phyloP scores from a whole-genome alignment of 2,113 vertebrate genomes.

The Chloroceryle aenea region DNA sequence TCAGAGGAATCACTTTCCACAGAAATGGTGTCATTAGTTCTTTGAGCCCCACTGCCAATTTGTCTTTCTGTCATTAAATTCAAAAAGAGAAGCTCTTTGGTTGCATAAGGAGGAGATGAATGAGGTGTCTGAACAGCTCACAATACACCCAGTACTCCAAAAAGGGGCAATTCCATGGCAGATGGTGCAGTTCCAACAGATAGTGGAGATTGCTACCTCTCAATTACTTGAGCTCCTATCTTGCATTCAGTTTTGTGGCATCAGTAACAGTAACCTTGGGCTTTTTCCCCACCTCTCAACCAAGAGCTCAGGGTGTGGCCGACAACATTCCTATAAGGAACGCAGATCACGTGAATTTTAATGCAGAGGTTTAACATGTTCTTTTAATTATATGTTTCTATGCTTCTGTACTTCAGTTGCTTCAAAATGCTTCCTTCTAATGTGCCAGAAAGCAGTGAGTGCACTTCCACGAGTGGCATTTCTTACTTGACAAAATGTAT shows the following conservation, averaged over 20 bases:
- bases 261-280: background rate
- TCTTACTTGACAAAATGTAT: background rate
- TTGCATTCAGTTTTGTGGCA: background rate
- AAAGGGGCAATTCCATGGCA: background rate
- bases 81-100: background rate
- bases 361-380: background rate
- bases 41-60: background rate
- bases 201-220: background rate
- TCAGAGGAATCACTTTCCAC: conserved; percentile 4
- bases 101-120: background rate
- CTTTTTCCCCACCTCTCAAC: background rate
- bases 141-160: background rate
- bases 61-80: background rate
- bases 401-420: background rate
- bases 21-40: background rate
- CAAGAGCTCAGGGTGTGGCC: conserved; percentile 9
- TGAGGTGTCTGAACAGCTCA: background rate
- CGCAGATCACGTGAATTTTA: background rate
- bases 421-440: background rate
- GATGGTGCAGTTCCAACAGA: background rate
- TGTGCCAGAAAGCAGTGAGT: background rate
- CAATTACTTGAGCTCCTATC: background rate
- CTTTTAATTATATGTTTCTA: background rate
- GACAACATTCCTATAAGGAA: conserved; percentile 8
- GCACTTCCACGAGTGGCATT: background rate